Base-by-base conservation (phyloP, 2,797 vertebrate species). In the Helarctos malayanus region DNA sequence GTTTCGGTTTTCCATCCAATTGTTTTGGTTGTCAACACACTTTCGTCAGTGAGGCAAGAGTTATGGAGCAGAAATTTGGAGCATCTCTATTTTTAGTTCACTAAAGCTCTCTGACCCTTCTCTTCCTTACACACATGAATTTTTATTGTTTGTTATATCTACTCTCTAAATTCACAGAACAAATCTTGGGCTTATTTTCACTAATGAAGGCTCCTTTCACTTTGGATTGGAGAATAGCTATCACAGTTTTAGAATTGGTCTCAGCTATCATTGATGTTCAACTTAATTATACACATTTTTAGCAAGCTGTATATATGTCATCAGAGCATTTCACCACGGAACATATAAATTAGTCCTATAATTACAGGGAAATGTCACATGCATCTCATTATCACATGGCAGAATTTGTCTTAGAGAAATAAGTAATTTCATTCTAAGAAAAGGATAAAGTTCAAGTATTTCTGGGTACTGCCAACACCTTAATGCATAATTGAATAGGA, bases 381-480 rank as follows among this genome's bases (percentile, higher is more conserved):
- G 59, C 52, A 89, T 92, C 84, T 96, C 47, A 89, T 96, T 95
- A 87, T 94, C 76, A 91, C 82, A 61, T 38, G 47, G 18, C 49
- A 91, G 65, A 87, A 7, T 69, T 83, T 56, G 6, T 76, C 52
- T 94, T 81, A 84, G 69, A 87, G 52, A 65, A 96, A 85, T 65
- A 84, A 89, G 16, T 89, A 75, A 92, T 89, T 96, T 90, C 73
- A 84, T 90, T 84, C 88, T 61, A 79, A 85, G 82, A 68, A 93
- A 78, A 85, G 38, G 21, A 68, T 63, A 84, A 85, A 81, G 23
- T 92, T 96, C 82, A 95, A 71, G 41, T 89, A 88, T 91, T 90
- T 96, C 81, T 82, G 56, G 25, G 41, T 68, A 49, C n/a, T 94
- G 35, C 47, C 10, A n/a, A 65, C n/a, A 82, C 47, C 63, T 94